phyloP scores from a whole-genome alignment of 2,888 invertebrate genomes.

The Nasonovia ribisnigri region DNA sequence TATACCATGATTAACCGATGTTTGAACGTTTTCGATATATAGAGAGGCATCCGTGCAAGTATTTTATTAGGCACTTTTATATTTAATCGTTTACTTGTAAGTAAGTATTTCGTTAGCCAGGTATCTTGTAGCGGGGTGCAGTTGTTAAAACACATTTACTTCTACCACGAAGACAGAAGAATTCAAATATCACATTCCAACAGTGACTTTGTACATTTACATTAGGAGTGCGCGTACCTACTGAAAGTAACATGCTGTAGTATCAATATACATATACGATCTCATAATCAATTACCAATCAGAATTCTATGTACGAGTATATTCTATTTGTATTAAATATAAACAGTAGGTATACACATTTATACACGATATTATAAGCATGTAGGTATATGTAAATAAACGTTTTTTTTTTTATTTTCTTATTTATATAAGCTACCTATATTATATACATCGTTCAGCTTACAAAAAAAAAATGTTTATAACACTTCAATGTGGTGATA shows the following conservation, averaged over 20 bases:
- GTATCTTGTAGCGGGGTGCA: not conserved
- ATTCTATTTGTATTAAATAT: not conserved
- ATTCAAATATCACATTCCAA: slow-evolving; percentile 37
- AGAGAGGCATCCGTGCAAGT: not conserved
- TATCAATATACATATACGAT: not conserved
- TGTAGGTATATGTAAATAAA: not conserved
- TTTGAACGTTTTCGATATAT: not conserved
- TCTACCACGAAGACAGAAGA: not conserved
- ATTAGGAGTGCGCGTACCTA: not conserved
- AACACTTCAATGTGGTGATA: not conserved
- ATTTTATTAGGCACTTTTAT: not conserved
- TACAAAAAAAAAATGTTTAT: not conserved
- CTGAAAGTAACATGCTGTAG: not conserved
- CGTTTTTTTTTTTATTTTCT: not conserved
- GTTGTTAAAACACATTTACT: slow-evolving; percentile 15
- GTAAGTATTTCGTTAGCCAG: not conserved
- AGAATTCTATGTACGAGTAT: not conserved
- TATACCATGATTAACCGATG: not conserved
- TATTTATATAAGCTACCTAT: not conserved
- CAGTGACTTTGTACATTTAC: not conserved
- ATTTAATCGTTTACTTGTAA: not conserved
- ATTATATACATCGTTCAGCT: not conserved
- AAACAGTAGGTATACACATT: not conserved
- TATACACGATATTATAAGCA: not conserved
- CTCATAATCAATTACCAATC: not conserved